Percentiles rank a stretch among this genome's conserved stretches.
Evolutionary conservation across 2,797 vertebrate species (phyloP).

Genomic region (Gallinago nigripennis): DNA sequence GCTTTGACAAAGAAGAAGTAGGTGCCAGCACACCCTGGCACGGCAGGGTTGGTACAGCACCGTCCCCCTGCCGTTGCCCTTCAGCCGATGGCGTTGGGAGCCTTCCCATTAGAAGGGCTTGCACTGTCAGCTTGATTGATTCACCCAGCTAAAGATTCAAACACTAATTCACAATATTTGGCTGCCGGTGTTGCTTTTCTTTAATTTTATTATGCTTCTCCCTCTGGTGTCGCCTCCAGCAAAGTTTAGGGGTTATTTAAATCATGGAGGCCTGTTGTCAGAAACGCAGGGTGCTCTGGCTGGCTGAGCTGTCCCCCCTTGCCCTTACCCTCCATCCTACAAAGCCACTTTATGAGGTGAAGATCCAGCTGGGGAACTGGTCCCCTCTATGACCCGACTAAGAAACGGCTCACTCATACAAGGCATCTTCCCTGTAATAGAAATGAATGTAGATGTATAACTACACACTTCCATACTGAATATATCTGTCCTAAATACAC

Average conservation of each 20-base stretch:
- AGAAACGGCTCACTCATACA: neutral
- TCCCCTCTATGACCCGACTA: neutral
- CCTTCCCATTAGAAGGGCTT: neutral
- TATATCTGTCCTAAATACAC: neutral
- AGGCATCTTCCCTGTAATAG: neutral
- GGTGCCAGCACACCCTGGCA: slow-evolving; percentile 1
- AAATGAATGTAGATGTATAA: neutral
- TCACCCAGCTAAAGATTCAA: neutral
- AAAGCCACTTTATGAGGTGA: neutral
- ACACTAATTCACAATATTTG: neutral
- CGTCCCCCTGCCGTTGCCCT: neutral
- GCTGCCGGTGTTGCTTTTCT: neutral
- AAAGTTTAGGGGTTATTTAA: neutral
- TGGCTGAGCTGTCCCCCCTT: neutral
- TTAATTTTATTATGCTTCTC: slow-evolving; percentile 5
- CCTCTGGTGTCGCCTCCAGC: neutral
- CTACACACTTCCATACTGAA: neutral
- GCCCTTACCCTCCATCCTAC: neutral
- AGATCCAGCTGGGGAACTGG: neutral
- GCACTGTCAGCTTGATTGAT: slow-evolving; percentile 23
- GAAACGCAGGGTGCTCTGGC: neutral
- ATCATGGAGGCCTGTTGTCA: neutral
- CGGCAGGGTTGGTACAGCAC: neutral
- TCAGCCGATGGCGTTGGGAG: neutral
- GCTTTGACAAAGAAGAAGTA: slow-evolving; percentile 24